These are phyloP conservation scores for Apoda limacodes DNA, from an alignment of 2,888 invertebrate species.

Conservation along the genomic window DNA sequence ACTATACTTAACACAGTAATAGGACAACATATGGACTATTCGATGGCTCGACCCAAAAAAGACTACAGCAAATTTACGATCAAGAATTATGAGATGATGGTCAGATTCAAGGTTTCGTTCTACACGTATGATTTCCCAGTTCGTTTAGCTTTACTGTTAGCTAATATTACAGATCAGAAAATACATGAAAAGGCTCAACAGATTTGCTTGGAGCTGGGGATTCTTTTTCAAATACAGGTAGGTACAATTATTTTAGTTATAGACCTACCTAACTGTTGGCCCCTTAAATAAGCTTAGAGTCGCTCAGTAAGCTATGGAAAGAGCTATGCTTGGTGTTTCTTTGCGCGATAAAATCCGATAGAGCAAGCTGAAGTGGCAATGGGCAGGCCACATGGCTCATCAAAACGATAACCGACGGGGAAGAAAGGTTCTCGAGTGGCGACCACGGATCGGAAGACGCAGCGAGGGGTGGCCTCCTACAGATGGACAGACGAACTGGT, in stretches of 20 bases:
- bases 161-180: conserved; percentile 75
- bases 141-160: conserved; percentile 83
- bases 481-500: no score
- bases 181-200: conserved; percentile 79
- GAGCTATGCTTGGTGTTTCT: no score
- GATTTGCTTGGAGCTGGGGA: conserved; percentile 88
- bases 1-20: conserved; percentile 73
- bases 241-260: conserved; percentile 27
- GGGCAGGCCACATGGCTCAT: no score
- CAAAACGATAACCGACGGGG: no score
- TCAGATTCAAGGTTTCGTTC: conserved; percentile 89
- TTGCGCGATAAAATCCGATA: no score
- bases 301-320: no score
- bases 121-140: conserved; percentile 93
- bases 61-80: conserved; percentile 74
- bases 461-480: no score
- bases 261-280: no score
- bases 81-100: conserved; percentile 85
- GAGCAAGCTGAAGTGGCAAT: no score
- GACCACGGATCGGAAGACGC: no score
- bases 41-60: conserved; percentile 60
- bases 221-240: conserved; percentile 92
- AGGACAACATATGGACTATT: conserved; percentile 84
- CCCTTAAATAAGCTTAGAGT: no score
- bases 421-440: no score